Conservation (phyloP, 2,113 vertebrate genomes). For the Arvicanthis niloticus region DNA sequence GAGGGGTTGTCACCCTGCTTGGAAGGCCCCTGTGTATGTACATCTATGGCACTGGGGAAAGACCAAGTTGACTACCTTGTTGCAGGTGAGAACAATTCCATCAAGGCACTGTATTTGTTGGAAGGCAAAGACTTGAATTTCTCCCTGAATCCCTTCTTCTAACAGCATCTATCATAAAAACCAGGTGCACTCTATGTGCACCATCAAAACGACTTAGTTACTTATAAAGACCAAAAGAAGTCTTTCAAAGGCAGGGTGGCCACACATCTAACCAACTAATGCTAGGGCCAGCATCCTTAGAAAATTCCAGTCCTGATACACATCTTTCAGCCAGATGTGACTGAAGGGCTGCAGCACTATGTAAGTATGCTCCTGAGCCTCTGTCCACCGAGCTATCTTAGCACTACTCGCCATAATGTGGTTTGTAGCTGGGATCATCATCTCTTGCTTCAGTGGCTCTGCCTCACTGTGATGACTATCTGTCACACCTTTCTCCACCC, state of each 20-base stretch:
- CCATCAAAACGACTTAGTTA: not conserved
- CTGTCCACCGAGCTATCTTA: not conserved
- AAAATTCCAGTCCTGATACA: not conserved
- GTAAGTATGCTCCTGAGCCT: not conserved
- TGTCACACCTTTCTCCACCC: not conserved
- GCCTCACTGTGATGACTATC: not conserved
- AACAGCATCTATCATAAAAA: not conserved
- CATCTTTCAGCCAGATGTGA: not conserved
- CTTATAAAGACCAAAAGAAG: not conserved
- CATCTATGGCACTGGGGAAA: not conserved
- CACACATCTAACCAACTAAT: not conserved
- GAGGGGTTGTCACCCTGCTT: not conserved
- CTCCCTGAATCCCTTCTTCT: not conserved
- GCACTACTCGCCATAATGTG: fast-evolving
- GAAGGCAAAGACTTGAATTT: conserved; percentile 8
- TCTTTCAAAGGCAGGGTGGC: not conserved
- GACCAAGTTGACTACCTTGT: not conserved
- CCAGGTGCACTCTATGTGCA: not conserved
- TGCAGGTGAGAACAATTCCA: not conserved
- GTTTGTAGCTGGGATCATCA: not conserved
- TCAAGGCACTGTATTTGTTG: not conserved
- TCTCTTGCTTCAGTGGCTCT: not conserved
- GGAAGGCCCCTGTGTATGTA: not conserved
- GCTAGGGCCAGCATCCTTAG: not conserved
- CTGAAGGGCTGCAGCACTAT: not conserved